Percentiles rank a stretch among this genome's conserved stretches.
Evolutionary conservation across 2,797 vertebrate species (phyloP).

Genomic region (Hemitrygon akajei): DNA sequence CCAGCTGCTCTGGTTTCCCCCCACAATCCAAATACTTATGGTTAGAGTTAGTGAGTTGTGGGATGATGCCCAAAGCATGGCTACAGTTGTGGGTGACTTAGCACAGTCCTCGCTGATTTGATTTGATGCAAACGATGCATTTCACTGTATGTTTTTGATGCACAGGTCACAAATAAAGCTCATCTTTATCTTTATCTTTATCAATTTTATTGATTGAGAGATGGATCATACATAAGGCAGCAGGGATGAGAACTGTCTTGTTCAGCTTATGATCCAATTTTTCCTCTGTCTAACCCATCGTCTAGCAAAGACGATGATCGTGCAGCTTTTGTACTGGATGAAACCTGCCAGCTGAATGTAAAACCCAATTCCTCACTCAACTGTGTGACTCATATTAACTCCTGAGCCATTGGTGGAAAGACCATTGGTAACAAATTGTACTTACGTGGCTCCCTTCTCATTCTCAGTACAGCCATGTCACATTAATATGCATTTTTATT

Average conservation of each 20-base stretch:
- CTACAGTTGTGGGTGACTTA: too few relatives aligned
- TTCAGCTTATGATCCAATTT: neutral
- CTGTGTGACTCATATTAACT: neutral
- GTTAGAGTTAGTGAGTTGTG: too few relatives aligned
- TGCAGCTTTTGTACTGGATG: neutral
- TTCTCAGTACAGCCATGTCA: neutral
- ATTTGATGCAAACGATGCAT: too few relatives aligned
- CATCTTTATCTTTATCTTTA: too few relatives aligned
- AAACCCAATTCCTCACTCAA: neutral
- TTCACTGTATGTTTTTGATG: too few relatives aligned
- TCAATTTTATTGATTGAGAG: neutral
- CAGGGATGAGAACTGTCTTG: neutral
- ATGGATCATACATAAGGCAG: neutral
- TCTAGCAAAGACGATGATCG: neutral
- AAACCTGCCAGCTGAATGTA: neutral
- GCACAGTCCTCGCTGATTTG: too few relatives aligned
- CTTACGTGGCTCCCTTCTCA: neutral
- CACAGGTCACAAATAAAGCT: too few relatives aligned
- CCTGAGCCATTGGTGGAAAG: neutral
- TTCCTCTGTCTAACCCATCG: neutral
- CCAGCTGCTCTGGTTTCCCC: too few relatives aligned
- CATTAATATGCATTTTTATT: neutral
- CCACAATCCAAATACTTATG: too few relatives aligned
- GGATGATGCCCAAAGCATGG: too few relatives aligned
- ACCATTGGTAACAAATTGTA: neutral